phyloP scores from a whole-genome alignment of 2,888 invertebrate genomes.

The Drosophila rellima region DNA sequence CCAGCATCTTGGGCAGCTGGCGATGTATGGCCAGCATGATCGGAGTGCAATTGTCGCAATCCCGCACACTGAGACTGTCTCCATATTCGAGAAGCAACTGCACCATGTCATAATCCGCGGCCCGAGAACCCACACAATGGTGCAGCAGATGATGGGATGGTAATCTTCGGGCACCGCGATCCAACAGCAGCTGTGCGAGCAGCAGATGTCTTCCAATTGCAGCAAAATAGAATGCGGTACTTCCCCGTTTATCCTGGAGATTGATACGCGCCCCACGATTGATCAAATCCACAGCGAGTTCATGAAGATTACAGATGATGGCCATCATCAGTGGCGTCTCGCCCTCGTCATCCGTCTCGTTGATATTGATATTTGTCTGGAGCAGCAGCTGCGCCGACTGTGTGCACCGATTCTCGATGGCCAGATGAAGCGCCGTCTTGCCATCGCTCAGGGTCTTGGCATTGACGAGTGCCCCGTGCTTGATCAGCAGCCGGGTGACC shows the following conservation, averaged over 20 bases:
- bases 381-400: conserved; percentile 87
- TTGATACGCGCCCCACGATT: conserved; percentile 88
- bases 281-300: conserved; percentile 87
- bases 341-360: conserved; percentile 88
- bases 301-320: conserved; percentile 78
- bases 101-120: conserved; percentile 87
- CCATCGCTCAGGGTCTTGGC: conserved; percentile 87
- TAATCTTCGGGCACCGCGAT: conserved; percentile 89
- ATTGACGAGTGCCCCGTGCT: conserved; percentile 88
- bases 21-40: conserved; percentile 90
- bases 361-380: conserved; percentile 87
- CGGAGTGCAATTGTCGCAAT: conserved; percentile 88
- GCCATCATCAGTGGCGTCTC: conserved; percentile 87
- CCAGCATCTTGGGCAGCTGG: conserved; percentile 87
- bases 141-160: conserved; percentile 90
- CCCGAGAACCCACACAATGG: conserved; percentile 87
- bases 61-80: conserved; percentile 79
- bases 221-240: conserved; percentile 83
- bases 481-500: conserved; percentile 87
- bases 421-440: conserved; percentile 88
- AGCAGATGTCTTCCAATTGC: conserved; percentile 75
- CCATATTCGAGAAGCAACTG: conserved; percentile 79
- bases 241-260: conserved; percentile 88
- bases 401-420: conserved; percentile 87
- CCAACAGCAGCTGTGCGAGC: conserved; percentile 86